Evolutionary conservation across 2,888 invertebrate genomes (phyloP), one percentile per base, ranked within the genome.

Genomic region (Lacanobia wlatinum): DNA sequence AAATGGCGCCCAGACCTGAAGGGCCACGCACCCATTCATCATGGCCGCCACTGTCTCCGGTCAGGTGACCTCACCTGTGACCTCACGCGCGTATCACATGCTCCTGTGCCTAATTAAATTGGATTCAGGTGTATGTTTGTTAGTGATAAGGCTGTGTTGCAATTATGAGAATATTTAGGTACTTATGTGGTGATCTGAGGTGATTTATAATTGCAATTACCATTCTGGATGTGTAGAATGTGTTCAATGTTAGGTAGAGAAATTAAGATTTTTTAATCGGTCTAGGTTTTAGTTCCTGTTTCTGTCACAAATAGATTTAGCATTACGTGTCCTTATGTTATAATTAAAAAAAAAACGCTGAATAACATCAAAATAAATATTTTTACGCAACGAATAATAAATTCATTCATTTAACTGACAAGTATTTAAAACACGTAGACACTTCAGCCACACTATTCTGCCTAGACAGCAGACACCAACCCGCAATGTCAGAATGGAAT

Each of bases 21-120:
- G 89, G 89, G 86, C 86, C 85, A 83, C 79, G 82, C 73, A 80
- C 82, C 84, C 87, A 91, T 91, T 89, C 86, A 90, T 92, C 89
- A 90, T 76, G 67, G 53, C 53, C 64, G 77, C 65, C 48, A 67
- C 79, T 73, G 75, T 77, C 78, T 76, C 76, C 75, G 82, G 80
- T 75, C 79, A 63, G 69, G 67, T 68, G 65, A 79, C 80, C 73
- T 56, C 74, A 80, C 71, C 60, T 72, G 59, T 40, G 68, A 81
- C 84, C 73, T 52, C 71, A 62, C 46, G 61, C 64, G 68, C 50
- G 63, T 64, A 68, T 66, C 40, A 66, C 71, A 70, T 59, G 62
- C 52, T 55, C 48, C 34, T 64, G 58, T 56, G 38, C 52, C 76
- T 79, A 80, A 80, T 83, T 80, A 80, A 80, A 83, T 80, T 80